A percentile compares a stretch with the other conserved stretches of the same genome.
These are phyloP conservation scores for Eledone cirrhosa DNA, from an alignment of 2,888 invertebrate species.

Conservation along the genomic window DNA sequence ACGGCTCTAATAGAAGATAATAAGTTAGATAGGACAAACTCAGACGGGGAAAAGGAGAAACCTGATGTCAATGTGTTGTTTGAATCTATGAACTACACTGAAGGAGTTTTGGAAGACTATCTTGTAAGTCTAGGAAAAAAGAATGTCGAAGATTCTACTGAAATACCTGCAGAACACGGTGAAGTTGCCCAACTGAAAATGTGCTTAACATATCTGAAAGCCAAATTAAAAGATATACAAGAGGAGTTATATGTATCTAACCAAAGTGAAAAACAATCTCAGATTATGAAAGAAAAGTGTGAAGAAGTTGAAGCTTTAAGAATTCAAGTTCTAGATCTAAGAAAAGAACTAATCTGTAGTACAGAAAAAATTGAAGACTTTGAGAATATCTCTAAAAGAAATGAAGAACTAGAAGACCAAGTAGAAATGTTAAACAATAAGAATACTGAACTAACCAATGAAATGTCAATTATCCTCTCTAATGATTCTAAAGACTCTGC, in stretches of 20 bases:
- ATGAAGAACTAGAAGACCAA: constrained; percentile 32
- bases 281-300: constrained; percentile 36
- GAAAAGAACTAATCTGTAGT: constrained; percentile 35
- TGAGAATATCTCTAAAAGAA: constrained; percentile 32
- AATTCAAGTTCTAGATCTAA: constrained; percentile 35
- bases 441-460: constrained; percentile 30
- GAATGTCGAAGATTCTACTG: not conserved
- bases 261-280: constrained; percentile 1
- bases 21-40: constrained; percentile 1
- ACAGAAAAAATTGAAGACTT: constrained; percentile 34
- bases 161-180: not conserved
- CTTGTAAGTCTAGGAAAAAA: not conserved
- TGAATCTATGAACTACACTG: not conserved
- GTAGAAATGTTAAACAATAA: constrained; percentile 28
- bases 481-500: constrained; percentile 19
- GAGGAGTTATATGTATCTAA: constrained; percentile 2
- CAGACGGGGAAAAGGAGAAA: not conserved
- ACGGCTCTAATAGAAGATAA: constrained; percentile 38
- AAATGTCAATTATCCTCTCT: constrained; percentile 32
- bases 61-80: constrained; percentile 14
- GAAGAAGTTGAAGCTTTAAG: constrained; percentile 37
- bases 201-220: not conserved
- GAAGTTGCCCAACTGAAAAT: not conserved
- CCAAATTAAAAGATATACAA: not conserved
- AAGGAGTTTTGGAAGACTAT: not conserved